phyloP scores from a whole-genome alignment of 2,888 invertebrate genomes.

The Tricholauxania praeusta region DNA sequence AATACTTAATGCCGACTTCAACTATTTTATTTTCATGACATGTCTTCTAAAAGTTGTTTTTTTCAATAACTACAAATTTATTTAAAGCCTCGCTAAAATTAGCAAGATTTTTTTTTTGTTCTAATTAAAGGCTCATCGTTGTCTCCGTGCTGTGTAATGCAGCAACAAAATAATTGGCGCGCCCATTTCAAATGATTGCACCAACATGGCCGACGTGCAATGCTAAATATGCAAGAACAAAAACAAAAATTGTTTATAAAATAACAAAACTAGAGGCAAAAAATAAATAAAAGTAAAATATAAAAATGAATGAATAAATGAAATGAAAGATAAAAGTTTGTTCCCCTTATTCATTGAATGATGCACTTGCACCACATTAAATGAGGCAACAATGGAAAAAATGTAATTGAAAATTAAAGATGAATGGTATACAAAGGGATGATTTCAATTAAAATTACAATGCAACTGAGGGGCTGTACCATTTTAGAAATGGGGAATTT shows the following conservation, averaged over 20 bases:
- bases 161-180: neutral
- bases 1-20: too few species aligned
- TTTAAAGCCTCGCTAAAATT: neutral
- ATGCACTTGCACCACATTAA: constrained; percentile 31
- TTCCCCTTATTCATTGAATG: constrained; percentile 17
- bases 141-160: neutral
- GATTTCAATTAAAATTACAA: constrained; percentile 22
- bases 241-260: constrained; percentile 9
- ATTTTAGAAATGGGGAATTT: neutral
- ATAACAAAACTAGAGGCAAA: constrained; percentile 25
- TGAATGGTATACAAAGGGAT: neutral
- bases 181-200: constrained; percentile 14
- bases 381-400: constrained; percentile 29
- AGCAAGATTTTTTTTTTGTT: neutral
- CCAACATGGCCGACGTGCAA: constrained; percentile 4
- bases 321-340: constrained; percentile 27
- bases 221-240: neutral
- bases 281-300: constrained; percentile 5
- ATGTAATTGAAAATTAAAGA: constrained; percentile 23
- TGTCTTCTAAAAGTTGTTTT: neutral
- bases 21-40: too few species aligned
- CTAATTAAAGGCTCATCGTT: too few species aligned
- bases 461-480: neutral
- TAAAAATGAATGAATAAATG: neutral
- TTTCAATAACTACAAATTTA: neutral